Evolutionary conservation across 2,113 vertebrate species (phyloP).

Genomic region (Misgurnus mizolepis): DNA sequence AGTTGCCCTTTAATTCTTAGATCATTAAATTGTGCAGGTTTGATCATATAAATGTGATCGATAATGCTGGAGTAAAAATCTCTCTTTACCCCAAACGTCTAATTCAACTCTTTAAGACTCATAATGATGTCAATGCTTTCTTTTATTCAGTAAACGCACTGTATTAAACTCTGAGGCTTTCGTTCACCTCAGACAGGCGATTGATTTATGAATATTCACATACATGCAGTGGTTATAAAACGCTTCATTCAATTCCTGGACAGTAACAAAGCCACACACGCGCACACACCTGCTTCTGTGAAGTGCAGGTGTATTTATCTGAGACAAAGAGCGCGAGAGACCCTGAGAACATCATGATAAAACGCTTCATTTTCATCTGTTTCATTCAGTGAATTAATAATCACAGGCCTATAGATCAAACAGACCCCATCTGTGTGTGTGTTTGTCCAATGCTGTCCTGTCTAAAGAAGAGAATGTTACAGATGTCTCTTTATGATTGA

Average conservation of each 20-base stretch:
- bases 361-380: constrained; percentile 49
- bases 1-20: too few relatives aligned
- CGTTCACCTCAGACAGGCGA: not conserved
- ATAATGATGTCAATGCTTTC: not conserved
- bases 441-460: not conserved
- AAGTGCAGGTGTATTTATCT: constrained; percentile 37
- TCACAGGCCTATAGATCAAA: constrained; percentile 64
- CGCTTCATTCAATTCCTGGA: constrained; percentile 47
- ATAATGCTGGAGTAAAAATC: too few relatives aligned
- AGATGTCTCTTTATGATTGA: not conserved
- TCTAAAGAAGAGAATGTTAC: not conserved
- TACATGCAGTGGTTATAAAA: constrained; percentile 22
- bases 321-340: constrained; percentile 20
- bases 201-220: constrained; percentile 32
- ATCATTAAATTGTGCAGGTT: too few relatives aligned
- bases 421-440: constrained; percentile 46
- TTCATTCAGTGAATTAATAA: constrained; percentile 58
- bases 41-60: too few relatives aligned
- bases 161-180: not conserved
- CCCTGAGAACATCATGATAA: constrained; percentile 42
- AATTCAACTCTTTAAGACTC: too few relatives aligned
- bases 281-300: constrained; percentile 51
- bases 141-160: not conserved
- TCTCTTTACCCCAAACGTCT: too few relatives aligned
- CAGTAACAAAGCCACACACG: constrained; percentile 38